Evolutionary conservation across 1,140 invertebrate species (phyloP), one percentile per base, ranked within the genome.

Genomic region (Caenorhabditis latens): DNA sequence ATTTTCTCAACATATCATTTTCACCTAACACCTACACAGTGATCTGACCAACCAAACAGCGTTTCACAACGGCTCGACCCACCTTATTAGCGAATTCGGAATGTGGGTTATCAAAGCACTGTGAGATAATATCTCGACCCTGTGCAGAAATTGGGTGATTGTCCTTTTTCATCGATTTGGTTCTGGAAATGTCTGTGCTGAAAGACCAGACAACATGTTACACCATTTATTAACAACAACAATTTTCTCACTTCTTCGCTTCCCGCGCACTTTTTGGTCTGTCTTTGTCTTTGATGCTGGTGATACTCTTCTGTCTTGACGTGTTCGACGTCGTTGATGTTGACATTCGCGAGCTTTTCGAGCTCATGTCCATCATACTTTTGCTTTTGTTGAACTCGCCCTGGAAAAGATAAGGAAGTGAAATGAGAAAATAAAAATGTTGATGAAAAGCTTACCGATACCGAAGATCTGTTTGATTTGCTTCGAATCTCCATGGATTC

Each of bases 21-120:
- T 32, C 32, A 32, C 32, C 32, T 32, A 32, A 32, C 32, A 32
- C 32, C 32, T 32, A 32, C 32, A 32, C 32, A 32, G 2, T 32
- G 32, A 32, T 32, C 32, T 32, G 32, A 32, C 32, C 32, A 32
- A 32, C 32, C 32, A 32, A 32, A 32, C 32, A 32, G 2, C 32
- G 32, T 32, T 32, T 32, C 32, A 32, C 32, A 32, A 32, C 32
- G 32, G 32, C 1, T n/a, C 32, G 32, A 13, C 61, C 42, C 43
- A 88, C 89, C 84, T 85, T 85, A 43, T 88, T 90, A n/a, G 90
- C 91, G 55, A 91, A 86, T 83, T 91, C 91, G 16, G 85, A 88
- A 87, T 91, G 91, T 13, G 91, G 90, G 57, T 92, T 91, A 32
- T 91, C 91, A 67, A 91, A 92, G 75, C 91, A 92, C 48, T 90